These are phyloP conservation scores for Poecilus cupreus DNA, from an alignment of 2,888 invertebrate species.

Conservation along the genomic window DNA sequence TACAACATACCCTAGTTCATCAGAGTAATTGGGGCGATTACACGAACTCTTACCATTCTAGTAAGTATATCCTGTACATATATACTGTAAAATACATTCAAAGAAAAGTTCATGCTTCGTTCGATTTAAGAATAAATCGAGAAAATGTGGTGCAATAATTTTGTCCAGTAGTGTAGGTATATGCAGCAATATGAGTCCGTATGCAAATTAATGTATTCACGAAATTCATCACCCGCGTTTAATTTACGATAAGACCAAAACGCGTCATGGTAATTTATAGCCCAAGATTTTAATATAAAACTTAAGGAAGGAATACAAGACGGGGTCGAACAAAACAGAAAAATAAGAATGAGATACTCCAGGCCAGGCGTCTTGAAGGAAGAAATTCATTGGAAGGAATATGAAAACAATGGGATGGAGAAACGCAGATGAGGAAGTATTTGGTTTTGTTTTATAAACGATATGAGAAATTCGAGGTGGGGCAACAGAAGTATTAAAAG, in stretches of 20 bases:
- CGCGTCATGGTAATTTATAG: conserved; percentile 6
- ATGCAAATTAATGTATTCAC: conserved; percentile 8
- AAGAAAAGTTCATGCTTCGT: too few relatives aligned
- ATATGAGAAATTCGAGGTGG: conserved; percentile 36
- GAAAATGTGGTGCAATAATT: too few relatives aligned
- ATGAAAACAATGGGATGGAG: conserved; percentile 14
- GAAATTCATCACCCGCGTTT: conserved; percentile 22
- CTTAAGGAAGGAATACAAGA: not conserved
- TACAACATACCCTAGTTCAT: too few relatives aligned
- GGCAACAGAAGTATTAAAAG: conserved; percentile 38
- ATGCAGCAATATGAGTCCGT: not conserved
- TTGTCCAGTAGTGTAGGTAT: too few relatives aligned
- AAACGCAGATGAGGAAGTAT: conserved; percentile 29
- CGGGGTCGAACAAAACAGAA: not conserved
- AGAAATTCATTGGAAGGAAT: conserved; percentile 5
- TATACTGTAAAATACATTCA: too few relatives aligned
- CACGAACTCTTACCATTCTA: too few relatives aligned
- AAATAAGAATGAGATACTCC: not conserved
- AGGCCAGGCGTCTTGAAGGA: not conserved
- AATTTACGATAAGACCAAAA: conserved; percentile 38
- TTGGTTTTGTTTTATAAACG: conserved; percentile 41
- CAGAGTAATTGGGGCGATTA: too few relatives aligned
- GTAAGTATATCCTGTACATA: too few relatives aligned
- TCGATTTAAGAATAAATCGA: too few relatives aligned
- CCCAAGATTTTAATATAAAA: conserved; percentile 30